Evolutionary conservation across 2,888 invertebrate genomes (phyloP).

Genomic region (Platycheirus albimanus): DNA sequence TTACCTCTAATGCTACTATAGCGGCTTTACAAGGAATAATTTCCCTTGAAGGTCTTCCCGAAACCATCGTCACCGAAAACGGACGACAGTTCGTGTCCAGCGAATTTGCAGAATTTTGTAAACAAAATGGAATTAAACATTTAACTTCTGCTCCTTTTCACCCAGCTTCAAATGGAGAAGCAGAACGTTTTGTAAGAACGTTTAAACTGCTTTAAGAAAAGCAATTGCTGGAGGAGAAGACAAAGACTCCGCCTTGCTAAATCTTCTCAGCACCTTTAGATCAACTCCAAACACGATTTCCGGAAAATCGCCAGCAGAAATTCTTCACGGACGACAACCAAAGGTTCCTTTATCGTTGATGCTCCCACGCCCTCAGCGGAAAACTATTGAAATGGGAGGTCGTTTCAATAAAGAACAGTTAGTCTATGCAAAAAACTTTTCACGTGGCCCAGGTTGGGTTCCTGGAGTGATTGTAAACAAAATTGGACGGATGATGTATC

Average conservation of each 20-base stretch:
- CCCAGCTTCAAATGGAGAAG: conserved; percentile 75
- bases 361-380: background rate
- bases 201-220: conserved; percentile 56
- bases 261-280: conserved; percentile 42
- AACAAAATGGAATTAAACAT: conserved; percentile 73
- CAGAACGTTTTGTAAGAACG: conserved; percentile 69
- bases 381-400: background rate
- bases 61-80: conserved; percentile 75
- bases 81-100: conserved; percentile 68
- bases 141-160: conserved; percentile 74
- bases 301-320: conserved; percentile 50
- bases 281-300: conserved; percentile 33
- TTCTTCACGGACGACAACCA: conserved; percentile 45
- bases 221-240: conserved; percentile 23
- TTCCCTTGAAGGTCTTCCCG: conserved; percentile 75
- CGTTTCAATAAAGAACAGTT: background rate
- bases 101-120: conserved; percentile 70
- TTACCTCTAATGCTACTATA: background rate
- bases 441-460: conserved; percentile 3
- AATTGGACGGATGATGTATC: background rate
- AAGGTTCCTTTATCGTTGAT: conserved; percentile 2
- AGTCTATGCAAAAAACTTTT: background rate
- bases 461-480: background rate
- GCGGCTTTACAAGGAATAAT: conserved; percentile 59
- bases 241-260: conserved; percentile 21